phyloP scores from a whole-genome alignment of 2,113 vertebrate species.

The Aptenodytes patagonicus region DNA sequence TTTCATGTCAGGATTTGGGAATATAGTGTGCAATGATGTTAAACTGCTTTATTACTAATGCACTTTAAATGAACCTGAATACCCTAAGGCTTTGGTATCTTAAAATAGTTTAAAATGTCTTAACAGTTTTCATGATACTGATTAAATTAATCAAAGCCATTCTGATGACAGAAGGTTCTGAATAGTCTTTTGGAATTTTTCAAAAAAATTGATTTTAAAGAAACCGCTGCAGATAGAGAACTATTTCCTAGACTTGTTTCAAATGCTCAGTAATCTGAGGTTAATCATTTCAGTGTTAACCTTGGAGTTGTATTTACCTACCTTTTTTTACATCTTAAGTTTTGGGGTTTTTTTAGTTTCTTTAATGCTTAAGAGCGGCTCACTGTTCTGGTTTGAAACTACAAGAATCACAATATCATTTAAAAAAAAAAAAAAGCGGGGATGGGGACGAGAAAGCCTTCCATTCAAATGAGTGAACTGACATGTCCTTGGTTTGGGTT shows the following conservation, averaged over 20 bases:
- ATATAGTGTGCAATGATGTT: not conserved
- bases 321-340: not conserved
- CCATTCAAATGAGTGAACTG: not conserved
- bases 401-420: not conserved
- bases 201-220: not conserved
- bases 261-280: not conserved
- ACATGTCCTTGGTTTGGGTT: not conserved
- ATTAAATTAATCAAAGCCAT: constrained; percentile 32
- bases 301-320: not conserved
- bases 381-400: not conserved
- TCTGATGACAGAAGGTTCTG: not conserved
- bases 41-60: constrained; percentile 19
- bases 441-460: not conserved
- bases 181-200: not conserved
- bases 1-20: not conserved
- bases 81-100: not conserved
- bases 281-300: not conserved
- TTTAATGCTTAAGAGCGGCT: not conserved
- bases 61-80: constrained; percentile 37
- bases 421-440: not conserved
- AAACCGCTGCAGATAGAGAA: not conserved
- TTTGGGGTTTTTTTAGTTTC: not conserved
- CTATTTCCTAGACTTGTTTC: not conserved
- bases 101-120: constrained; percentile 1
- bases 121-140: not conserved